Evolutionary conservation across 2,888 invertebrate species (phyloP).

Genomic region (Mythimna albipuncta): DNA sequence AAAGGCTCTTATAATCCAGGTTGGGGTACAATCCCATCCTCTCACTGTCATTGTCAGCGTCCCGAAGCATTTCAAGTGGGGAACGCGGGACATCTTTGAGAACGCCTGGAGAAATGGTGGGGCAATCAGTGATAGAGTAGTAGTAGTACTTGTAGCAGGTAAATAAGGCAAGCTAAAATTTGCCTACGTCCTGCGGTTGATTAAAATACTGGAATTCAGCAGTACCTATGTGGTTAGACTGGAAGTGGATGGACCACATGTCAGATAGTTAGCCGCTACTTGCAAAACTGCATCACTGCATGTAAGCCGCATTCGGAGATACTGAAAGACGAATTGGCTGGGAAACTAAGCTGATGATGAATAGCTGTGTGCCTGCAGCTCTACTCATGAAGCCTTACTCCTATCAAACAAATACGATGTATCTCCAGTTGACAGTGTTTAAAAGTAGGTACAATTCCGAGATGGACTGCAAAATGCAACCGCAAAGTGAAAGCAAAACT

Average conservation of each 20-base stretch:
- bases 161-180: not conserved
- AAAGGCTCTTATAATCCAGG: slow-evolving; percentile 98
- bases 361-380: no score
- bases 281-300: not conserved
- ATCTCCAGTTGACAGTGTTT: no score
- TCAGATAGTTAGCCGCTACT: not conserved
- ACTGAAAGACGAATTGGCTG: not conserved
- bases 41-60: slow-evolving; percentile 95
- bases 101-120: slow-evolving; percentile 92
- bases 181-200: not conserved
- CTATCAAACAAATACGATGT: not conserved
- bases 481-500: no score
- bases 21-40: slow-evolving; percentile 98
- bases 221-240: not conserved
- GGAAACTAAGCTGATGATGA: no score
- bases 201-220: not conserved
- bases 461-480: no score
- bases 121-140: not conserved
- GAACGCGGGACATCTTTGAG: slow-evolving; percentile 98
- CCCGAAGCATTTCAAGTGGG: slow-evolving; percentile 97
- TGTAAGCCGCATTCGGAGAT: not conserved
- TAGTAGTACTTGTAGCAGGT: no score
- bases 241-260: not conserved
- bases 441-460: no score
- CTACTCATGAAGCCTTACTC: not conserved